Conservation (phyloP, 1,140 invertebrate genomes). For the Bombus confusus region DNA sequence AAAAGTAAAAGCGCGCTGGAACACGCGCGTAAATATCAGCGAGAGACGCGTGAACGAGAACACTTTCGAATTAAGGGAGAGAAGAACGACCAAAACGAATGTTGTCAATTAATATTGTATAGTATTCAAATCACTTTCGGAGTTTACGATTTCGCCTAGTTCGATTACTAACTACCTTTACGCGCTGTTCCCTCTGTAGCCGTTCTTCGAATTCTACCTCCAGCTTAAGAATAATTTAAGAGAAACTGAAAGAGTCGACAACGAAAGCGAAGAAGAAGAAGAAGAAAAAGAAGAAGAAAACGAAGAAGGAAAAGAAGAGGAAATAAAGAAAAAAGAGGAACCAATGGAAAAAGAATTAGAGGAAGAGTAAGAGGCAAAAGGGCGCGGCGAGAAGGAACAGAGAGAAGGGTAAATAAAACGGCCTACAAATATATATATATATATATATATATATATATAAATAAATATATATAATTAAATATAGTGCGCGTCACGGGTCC, state of each 20-base stretch:
- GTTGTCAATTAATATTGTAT: constrained; percentile 77
- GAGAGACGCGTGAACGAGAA: constrained; percentile 2
- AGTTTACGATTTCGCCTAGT: constrained; percentile 51
- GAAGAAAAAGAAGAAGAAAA: background rate
- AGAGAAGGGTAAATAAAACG: constrained; percentile 46
- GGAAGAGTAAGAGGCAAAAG: too few relatives aligned
- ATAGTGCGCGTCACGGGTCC: constrained; percentile 1
- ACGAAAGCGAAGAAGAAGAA: constrained; percentile 35
- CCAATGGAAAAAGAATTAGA: constrained; percentile 28
- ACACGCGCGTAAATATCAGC: background rate
- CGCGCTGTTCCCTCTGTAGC: constrained; percentile 51
- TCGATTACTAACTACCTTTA: constrained; percentile 70
- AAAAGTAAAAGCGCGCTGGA: background rate
- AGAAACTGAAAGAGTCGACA: constrained; percentile 43
- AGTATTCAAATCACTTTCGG: constrained; percentile 18
- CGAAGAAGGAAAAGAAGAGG: background rate
- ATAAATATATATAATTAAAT: too few relatives aligned
- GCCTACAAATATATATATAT: constrained; percentile 60
- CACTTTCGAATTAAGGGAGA: background rate
- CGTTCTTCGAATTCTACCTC: constrained; percentile 59
- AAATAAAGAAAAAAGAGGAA: background rate
- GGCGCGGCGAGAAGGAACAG: background rate
- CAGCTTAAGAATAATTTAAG: constrained; percentile 25
- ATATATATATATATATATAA: too few relatives aligned
- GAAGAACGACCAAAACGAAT: constrained; percentile 75